Evolutionary conservation across 92 coral and sea anemone species (phyloP), one percentile per base, ranked within the genome.

Genomic region (Palythoa grandis): DNA sequence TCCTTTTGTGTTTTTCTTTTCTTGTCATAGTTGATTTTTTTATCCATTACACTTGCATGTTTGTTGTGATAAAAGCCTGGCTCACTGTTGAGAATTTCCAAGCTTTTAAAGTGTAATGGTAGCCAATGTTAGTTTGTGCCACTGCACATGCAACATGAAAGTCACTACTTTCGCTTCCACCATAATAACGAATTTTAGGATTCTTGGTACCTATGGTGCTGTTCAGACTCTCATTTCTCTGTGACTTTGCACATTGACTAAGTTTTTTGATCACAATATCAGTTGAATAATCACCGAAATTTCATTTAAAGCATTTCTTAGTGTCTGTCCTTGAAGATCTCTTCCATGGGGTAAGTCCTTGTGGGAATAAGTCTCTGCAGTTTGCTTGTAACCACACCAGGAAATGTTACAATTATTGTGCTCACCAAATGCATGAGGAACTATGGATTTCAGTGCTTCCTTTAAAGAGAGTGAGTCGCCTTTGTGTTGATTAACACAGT

Each of bases 391-490:
- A 16, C 83, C 88, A 50, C 83, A 93, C 94, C 91, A 91, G 12
- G 25, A 88, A 5, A 47, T 74, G 71, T 77, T 69, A 39, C 97
- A 93, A n/a, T 73, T 68, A 3, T 58, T 52, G 85, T 91, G 94
- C 39, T 91, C 88, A 19, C 92, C 94, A 87, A 93, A 91, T 13
- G 92, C 92, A 77, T 88, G 88, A 35, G 91, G 91, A 14, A 89
- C 89, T 61, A 89, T 87, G 43, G 40, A 76, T 35, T 72, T 17
- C 16, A 86, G 35, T 2, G n/a, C 76, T 73, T 22, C 23, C 37
- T 85, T 85, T 37, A 85, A 13, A 20, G 53, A 8, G 14, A 60
- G 8, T 5, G 50, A 70, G 76, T 85, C 40, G 3, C 82, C 82
- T 35, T 58, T 17, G 22, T 85, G 54, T 56, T 85, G 82, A 5